Evolutionary conservation across 2,113 vertebrate species (phyloP).

Genomic region (Cygnus atratus): DNA sequence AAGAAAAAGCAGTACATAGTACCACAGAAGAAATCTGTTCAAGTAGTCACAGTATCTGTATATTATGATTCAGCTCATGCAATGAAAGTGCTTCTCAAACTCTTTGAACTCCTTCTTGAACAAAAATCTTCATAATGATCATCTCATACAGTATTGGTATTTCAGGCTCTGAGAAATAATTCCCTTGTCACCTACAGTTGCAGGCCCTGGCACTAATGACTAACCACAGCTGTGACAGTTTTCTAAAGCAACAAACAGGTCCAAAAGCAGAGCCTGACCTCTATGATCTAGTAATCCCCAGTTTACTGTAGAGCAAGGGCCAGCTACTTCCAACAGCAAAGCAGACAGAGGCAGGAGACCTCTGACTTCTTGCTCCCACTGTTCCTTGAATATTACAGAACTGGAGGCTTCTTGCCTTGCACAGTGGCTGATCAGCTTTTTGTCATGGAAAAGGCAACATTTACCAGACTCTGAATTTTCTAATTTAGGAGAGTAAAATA

Average conservation of each 20-base stretch:
- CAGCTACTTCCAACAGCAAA: not conserved
- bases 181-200: not conserved
- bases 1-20: not conserved
- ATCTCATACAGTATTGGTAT: not conserved
- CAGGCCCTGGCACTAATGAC: not conserved
- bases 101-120: not conserved
- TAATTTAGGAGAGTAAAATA: not conserved
- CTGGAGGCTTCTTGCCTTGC: not conserved
- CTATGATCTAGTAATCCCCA: too few species aligned
- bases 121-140: not conserved
- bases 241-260: not conserved
- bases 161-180: not conserved
- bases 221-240: not conserved
- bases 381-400: rapidly evolving
- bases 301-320: rapidly evolving
- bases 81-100: not conserved
- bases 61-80: not conserved
- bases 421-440: not conserved
- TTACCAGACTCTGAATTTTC: not conserved
- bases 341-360: not conserved
- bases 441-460: not conserved
- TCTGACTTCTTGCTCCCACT: rapidly evolving
- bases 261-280: not conserved
- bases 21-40: not conserved
- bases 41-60: not conserved